These are phyloP conservation scores for Mesoclemmys tuberculata DNA, from an alignment of 2,113 vertebrate species.

Conservation along the genomic window DNA sequence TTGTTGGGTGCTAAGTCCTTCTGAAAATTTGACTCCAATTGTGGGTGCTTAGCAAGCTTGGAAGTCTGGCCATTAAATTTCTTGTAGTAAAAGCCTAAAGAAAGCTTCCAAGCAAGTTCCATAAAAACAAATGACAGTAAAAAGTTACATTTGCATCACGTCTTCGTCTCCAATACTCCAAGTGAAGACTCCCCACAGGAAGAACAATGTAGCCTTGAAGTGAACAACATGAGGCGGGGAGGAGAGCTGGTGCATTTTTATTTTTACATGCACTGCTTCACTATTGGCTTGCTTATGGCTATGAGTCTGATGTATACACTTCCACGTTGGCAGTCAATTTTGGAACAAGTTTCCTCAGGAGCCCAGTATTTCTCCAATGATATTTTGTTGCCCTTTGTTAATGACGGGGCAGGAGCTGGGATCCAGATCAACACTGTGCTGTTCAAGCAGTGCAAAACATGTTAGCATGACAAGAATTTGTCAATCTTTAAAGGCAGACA, in stretches of 20 bases:
- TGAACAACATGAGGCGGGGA: fast-evolving
- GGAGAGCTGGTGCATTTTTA: neutral
- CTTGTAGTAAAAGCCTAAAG: neutral
- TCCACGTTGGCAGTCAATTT: fast-evolving
- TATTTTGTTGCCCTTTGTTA: neutral
- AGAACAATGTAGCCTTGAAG: neutral
- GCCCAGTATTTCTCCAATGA: fast-evolving
- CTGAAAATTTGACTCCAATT: neutral
- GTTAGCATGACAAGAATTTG: neutral
- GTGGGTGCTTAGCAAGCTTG: fast-evolving
- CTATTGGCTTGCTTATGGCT: fast-evolving
- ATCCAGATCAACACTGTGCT: neutral
- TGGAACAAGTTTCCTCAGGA: fast-evolving
- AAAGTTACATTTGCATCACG: neutral
- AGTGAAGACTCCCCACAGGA: neutral
- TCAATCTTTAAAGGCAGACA: constrained; percentile 29
- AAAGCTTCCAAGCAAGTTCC: neutral
- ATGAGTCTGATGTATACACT: neutral
- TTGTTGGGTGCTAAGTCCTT: fast-evolving
- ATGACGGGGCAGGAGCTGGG: neutral
- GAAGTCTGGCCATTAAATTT: neutral
- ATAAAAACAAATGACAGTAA: fast-evolving
- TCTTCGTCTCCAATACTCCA: neutral
- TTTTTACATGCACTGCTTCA: fast-evolving
- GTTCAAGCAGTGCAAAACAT: neutral